Evolutionary conservation across 2,888 invertebrate species (phyloP).

Genomic region (Meiosimyza platycephala): DNA sequence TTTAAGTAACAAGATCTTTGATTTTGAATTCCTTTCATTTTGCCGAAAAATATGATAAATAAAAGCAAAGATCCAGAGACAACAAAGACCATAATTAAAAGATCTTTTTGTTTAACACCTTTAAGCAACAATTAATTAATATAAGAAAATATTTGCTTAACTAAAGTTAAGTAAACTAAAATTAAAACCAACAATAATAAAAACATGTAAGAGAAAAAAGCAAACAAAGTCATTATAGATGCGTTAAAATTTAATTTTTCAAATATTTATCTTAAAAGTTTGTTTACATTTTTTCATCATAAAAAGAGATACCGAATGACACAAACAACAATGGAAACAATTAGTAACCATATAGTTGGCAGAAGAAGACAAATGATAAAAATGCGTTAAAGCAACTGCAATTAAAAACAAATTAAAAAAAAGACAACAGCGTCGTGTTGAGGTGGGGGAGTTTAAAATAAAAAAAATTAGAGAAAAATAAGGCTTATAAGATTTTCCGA

Average conservation of each 20-base stretch:
- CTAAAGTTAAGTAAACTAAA: too few relatives aligned
- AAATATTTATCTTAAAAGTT: constrained; percentile 10
- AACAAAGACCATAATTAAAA: neutral
- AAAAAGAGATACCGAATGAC: neutral
- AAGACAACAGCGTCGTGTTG: neutral
- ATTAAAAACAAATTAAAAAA: neutral
- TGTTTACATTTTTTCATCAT: neutral
- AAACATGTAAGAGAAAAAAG: neutral
- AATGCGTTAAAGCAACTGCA: neutral
- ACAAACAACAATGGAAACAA: neutral
- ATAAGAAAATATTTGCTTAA: neutral
- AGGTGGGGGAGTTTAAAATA: neutral
- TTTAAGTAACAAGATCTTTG: too few relatives aligned
- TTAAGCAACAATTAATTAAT: constrained; percentile 2
- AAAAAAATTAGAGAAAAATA: neutral
- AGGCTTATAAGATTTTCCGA: neutral
- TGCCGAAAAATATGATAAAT: too few relatives aligned
- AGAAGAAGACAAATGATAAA: neutral
- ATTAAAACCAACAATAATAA: neutral
- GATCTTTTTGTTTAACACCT: neutral
- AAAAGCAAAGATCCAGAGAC: too few relatives aligned
- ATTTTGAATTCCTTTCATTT: too few relatives aligned
- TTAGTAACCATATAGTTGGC: too few relatives aligned
- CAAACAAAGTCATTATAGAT: neutral
- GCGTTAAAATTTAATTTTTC: constrained; percentile 3